Conservation (phyloP, 2,888 invertebrate genomes). For the Sepiola atlantica region DNA sequence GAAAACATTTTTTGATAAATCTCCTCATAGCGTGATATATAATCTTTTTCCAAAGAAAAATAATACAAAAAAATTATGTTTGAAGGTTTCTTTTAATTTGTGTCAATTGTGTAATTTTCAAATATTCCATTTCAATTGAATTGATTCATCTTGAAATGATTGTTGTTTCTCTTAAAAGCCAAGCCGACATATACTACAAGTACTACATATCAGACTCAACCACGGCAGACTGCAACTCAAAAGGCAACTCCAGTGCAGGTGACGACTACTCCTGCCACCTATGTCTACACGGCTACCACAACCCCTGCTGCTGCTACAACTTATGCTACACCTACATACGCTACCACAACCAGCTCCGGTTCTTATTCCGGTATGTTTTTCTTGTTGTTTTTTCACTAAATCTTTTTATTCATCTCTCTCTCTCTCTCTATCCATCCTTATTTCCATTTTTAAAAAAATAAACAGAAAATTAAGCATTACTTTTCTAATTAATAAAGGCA, state of each 20-base stretch:
- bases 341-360: slow-evolving; percentile 63
- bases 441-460: too few species aligned
- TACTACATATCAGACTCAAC: slow-evolving; percentile 63
- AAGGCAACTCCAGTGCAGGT: slow-evolving; percentile 68
- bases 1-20: too few species aligned
- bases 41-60: too few species aligned
- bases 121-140: too few species aligned
- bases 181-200: slow-evolving; percentile 69
- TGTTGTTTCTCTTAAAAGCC: slow-evolving; percentile 49
- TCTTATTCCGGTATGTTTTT: slow-evolving; percentile 60
- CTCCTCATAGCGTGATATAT: too few species aligned
- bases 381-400: background rate
- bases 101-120: too few species aligned
- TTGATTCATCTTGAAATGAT: background rate
- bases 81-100: too few species aligned
- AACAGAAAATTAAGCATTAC: too few species aligned
- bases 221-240: slow-evolving; percentile 62
- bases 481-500: too few species aligned
- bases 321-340: slow-evolving; percentile 59
- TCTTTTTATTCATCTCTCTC: background rate
- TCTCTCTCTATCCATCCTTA: too few species aligned
- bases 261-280: slow-evolving; percentile 65
- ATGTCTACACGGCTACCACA: slow-evolving; percentile 67
- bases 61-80: too few species aligned
- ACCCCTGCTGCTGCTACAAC: slow-evolving; percentile 63